Evolutionary conservation across 2,888 invertebrate species (phyloP).

Genomic region (Lepidonotus clava): DNA sequence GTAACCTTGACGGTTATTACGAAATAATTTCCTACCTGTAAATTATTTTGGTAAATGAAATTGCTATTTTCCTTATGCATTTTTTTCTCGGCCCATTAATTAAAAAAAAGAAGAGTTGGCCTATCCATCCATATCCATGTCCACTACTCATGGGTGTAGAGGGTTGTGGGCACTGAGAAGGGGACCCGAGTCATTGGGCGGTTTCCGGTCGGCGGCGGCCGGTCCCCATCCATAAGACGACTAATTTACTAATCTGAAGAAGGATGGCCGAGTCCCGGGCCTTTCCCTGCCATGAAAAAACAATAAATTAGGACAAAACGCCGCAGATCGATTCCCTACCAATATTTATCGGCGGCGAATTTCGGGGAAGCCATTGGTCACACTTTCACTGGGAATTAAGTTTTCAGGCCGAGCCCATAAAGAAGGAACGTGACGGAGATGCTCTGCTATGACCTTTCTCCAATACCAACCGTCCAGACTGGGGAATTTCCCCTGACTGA

Average conservation of each 20-base stretch:
- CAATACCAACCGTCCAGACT: too few species aligned
- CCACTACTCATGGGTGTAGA: too few species aligned
- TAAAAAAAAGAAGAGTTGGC: too few species aligned
- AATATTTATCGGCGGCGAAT: background rate
- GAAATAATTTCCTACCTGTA: too few species aligned
- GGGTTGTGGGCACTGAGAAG: too few species aligned
- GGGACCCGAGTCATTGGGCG: too few species aligned
- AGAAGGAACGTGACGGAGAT: background rate
- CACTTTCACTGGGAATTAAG: slow-evolving; percentile 7
- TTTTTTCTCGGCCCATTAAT: too few species aligned
- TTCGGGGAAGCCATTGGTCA: background rate
- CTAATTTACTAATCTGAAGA: slow-evolving; percentile 13
- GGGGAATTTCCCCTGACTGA: background rate
- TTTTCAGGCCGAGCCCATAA: background rate
- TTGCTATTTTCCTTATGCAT: too few species aligned
- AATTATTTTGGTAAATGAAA: too few species aligned
- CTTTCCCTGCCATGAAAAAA: background rate
- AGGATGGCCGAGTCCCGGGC: background rate
- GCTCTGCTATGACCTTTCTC: background rate
- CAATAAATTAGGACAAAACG: slow-evolving; percentile 12
- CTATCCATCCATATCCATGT: too few species aligned
- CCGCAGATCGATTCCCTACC: background rate
- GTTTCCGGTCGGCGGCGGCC: too few species aligned
- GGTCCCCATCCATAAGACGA: background rate
- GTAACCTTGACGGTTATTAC: too few species aligned